Conservation (phyloP, 2,888 invertebrate genomes). For the Selenia dentaria region DNA sequence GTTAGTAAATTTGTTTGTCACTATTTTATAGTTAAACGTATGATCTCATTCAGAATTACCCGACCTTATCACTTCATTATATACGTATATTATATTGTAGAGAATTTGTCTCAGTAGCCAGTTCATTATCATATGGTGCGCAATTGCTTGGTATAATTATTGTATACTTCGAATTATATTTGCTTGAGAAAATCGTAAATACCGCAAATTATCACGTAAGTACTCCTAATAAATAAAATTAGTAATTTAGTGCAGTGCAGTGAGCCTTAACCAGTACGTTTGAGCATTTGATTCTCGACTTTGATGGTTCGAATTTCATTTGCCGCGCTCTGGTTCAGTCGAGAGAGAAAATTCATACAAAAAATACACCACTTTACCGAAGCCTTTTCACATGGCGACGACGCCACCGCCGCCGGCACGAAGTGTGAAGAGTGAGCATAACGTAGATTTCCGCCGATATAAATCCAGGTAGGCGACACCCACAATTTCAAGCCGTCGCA, state of each 20-base stretch:
- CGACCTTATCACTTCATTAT: slow-evolving; percentile 44
- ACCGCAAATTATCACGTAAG: no score
- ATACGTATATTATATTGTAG: slow-evolving; percentile 7
- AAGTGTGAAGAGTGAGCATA: slow-evolving; percentile 74
- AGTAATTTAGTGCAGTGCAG: no score
- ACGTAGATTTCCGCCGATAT: slow-evolving; percentile 73
- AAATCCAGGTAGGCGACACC: slow-evolving; percentile 73
- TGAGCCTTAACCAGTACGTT: no score
- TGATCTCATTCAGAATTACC: slow-evolving; percentile 64
- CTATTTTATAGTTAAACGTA: slow-evolving; percentile 27
- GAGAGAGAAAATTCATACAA: slow-evolving; percentile 52
- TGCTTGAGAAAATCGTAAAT: no score
- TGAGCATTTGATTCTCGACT: no score
- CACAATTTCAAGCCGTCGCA: slow-evolving; percentile 63
- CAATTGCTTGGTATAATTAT: slow-evolving; percentile 3
- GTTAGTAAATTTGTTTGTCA: slow-evolving; percentile 7
- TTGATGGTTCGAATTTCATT: no score
- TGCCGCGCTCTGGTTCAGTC: slow-evolving; percentile 49
- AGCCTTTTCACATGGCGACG: slow-evolving; percentile 63
- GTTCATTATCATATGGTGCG: slow-evolving; percentile 24
- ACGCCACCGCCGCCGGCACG: slow-evolving; percentile 44
- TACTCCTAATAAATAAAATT: no score
- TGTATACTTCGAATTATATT: background rate
- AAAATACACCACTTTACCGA: slow-evolving; percentile 53
- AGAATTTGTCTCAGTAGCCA: slow-evolving; percentile 32